Base-by-base conservation (phyloP, 2,888 invertebrate genomes). In the Cryptus viduatorius region DNA sequence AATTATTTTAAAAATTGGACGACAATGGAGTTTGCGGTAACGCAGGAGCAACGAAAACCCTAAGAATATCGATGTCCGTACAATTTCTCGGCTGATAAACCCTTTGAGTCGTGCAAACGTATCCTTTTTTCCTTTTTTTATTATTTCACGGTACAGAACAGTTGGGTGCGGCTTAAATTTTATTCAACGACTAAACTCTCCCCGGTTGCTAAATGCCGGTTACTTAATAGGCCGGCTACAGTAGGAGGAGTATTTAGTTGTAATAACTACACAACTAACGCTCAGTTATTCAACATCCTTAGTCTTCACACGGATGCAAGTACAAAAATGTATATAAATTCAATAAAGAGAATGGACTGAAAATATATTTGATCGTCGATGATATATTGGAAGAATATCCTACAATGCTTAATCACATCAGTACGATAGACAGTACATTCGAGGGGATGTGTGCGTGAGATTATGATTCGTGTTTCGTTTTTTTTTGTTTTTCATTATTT, bases 321-420 rank as follows among this genome's bases (percentile, higher is more conserved):
- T 85, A 85, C 82, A 85, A 86, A 85, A 82, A 82, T 68, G 72
- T 81, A 61, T 84, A 85, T 78, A 83, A 82, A 85, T 48, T 86
- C 80, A 85, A 83, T 83, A 80, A 82, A 84, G 59, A 44, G 31
- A 81, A 81, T 53, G 77, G 76, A 75, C 50, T 61, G 56, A 81
- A 77, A 75, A 85, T 75, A 77, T 79, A 78, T 73, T 59, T 42
- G 44, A 67, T 71, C 76, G 76, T 65, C 59, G 76, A 75, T 48
- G 64, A 75, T 64, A 71, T 69, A 68, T 46, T 76, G 82, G 76
- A 71, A 78, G 71, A 76, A 61, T 50, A 61, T 37, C 48, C 53
- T 75, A 75, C 69, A 71, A 59, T 65, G 61, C 61, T 59, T 64
- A n/a, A 68, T 44, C 53, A 75, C 46, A 64, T 69, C 42, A n/a